A percentile compares a stretch with the other conserved stretches of the same genome.
These are phyloP conservation scores for Sarcophaga subvicina DNA, from an alignment of 2,888 invertebrate species.

Conservation along the genomic window DNA sequence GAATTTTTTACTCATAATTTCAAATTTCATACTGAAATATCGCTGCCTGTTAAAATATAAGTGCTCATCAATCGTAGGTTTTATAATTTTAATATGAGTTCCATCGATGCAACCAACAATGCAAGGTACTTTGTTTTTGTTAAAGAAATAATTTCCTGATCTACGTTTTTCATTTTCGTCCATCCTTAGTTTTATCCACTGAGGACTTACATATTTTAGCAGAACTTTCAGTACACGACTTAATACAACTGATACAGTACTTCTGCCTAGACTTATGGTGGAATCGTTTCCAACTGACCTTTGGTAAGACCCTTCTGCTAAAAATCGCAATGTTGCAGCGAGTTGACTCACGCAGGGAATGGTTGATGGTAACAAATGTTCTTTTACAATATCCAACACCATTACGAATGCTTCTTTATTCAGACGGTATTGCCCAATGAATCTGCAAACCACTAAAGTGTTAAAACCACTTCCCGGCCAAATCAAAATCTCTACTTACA, in stretches of 20 bases:
- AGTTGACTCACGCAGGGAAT: background rate
- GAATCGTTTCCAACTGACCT: conserved; percentile 7
- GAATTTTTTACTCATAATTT: conserved; percentile 15
- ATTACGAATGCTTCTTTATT: background rate
- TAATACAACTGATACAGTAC: conserved; percentile 12
- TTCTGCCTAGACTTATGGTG: conserved; percentile 12
- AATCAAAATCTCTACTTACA: background rate
- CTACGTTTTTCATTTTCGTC: background rate
- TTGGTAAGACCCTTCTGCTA: conserved; percentile 25
- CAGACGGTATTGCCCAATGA: background rate
- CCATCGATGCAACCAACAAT: background rate
- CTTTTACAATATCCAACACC: background rate
- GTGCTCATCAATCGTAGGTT: conserved; percentile 8
- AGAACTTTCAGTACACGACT: background rate
- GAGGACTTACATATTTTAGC: background rate
- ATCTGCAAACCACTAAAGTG: background rate
- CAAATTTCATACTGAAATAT: background rate
- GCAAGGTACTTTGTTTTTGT: too few relatives aligned
- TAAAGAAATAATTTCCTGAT: too few relatives aligned
- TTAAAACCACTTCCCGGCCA: too few relatives aligned
- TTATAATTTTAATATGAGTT: conserved; percentile 20
- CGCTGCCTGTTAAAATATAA: background rate
- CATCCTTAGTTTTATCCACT: background rate
- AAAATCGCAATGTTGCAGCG: background rate
- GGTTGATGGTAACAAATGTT: background rate